Percentiles rank a stretch among this genome's conserved stretches.
These are phyloP conservation scores for Sporophila hypoxantha DNA, from an alignment of 2,113 vertebrate genomes.

Conservation along the genomic window DNA sequence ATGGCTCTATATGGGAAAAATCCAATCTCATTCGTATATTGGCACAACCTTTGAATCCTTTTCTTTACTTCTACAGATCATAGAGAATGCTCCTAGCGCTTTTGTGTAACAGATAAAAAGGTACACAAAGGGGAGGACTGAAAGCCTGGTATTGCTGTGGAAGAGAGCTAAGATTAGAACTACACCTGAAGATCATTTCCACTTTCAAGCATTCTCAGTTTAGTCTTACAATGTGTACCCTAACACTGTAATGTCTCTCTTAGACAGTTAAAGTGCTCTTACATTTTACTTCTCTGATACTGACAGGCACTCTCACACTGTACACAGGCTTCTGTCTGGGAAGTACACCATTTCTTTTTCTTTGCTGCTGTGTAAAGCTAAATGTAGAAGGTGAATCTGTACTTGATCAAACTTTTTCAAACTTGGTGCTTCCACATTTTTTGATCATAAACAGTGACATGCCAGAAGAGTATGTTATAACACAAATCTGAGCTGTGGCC, in stretches of 20 bases:
- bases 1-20: not conserved
- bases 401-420: not conserved
- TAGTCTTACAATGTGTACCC: not conserved
- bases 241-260: not conserved
- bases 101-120: conserved; percentile 10
- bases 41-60: not conserved
- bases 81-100: not conserved
- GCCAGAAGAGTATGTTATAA: not conserved
- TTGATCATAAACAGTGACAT: not conserved
- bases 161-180: conserved; percentile 12
- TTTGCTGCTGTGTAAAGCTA: not conserved
- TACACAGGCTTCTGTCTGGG: not conserved
- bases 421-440: not conserved
- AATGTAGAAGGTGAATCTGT: not conserved
- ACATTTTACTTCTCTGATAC: not conserved
- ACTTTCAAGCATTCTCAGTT: conserved; percentile 8
- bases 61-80: not conserved
- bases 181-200: conserved; percentile 6
- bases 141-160: not conserved
- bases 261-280: conserved; percentile 7
- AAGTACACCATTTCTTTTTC: not conserved
- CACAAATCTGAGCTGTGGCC: not conserved
- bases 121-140: not conserved
- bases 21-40: not conserved
- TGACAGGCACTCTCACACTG: not conserved